Conservation (phyloP, 2,113 vertebrate species). For the Chlamydotis undulata region DNA sequence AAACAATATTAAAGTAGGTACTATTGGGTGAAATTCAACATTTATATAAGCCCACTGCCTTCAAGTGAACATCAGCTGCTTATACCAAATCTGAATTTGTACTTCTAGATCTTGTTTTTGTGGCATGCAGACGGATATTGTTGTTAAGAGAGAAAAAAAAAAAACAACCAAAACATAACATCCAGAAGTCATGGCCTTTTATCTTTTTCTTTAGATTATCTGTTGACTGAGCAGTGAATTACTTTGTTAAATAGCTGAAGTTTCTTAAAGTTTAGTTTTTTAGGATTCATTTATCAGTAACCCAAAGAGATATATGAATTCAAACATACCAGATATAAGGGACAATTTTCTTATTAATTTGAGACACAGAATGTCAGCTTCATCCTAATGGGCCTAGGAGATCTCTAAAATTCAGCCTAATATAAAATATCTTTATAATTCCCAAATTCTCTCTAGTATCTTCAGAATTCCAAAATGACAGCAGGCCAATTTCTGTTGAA, state of each 20-base stretch:
- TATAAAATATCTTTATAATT: not conserved
- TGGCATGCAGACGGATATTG: not conserved
- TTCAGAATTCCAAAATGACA: not conserved
- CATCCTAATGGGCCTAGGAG: not conserved
- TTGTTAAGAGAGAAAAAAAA: not conserved
- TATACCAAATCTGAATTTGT: not conserved
- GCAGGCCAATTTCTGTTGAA: not conserved
- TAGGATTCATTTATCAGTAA: not conserved
- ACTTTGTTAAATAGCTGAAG: not conserved
- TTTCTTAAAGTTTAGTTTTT: not conserved
- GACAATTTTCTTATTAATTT: not conserved
- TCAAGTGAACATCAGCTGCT: not conserved
- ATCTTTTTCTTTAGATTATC: not conserved
- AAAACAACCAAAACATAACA: not conserved
- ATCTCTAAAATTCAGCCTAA: not conserved
- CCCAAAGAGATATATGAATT: not conserved
- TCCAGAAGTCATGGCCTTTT: not conserved
- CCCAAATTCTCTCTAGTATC: not conserved
- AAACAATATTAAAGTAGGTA: not conserved
- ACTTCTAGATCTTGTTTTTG: not conserved
- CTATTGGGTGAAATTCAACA: not conserved
- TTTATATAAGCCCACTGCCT: not conserved
- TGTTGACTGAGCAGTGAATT: not conserved
- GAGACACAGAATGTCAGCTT: not conserved
- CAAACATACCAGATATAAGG: not conserved